A percentile compares a stretch with the other conserved stretches of the same genome.
Evolutionary conservation across 2,888 invertebrate species (phyloP).

Genomic region (Melipona beecheii): DNA sequence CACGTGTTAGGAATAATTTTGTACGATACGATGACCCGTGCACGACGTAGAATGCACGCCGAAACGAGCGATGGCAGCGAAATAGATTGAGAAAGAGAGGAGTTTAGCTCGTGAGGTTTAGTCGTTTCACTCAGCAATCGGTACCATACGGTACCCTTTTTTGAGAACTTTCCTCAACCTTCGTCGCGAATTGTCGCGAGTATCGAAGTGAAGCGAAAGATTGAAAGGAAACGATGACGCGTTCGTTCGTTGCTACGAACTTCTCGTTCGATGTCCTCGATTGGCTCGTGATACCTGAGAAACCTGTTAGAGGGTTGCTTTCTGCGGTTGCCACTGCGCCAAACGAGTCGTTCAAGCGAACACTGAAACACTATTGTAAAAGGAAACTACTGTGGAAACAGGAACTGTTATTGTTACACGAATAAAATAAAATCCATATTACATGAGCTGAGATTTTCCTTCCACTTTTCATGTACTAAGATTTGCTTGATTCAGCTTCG

Average conservation of each 20-base stretch:
- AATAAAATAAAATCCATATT: conserved; percentile 69
- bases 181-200: not conserved
- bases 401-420: conserved; percentile 72
- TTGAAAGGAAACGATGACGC: conserved; percentile 1
- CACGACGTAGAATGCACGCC: not conserved
- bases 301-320: conserved; percentile 21
- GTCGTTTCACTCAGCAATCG: conserved; percentile 8
- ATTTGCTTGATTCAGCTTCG: not conserved
- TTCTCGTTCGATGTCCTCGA: not conserved
- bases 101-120: not conserved
- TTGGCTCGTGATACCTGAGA: conserved; percentile 34
- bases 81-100: not conserved
- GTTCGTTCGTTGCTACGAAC: not conserved
- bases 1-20: conserved; percentile 59
- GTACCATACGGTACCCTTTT: conserved; percentile 26
- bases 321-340: conserved; percentile 20
- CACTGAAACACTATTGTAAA: conserved; percentile 40
- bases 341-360: conserved; percentile 18
- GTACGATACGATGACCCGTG: conserved; percentile 51
- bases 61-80: conserved; percentile 11
- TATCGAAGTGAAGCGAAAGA: not conserved
- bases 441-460: conserved; percentile 30
- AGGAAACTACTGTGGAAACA: conserved; percentile 53
- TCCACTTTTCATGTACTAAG: not conserved
- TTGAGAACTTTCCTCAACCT: not conserved